Base-by-base conservation (phyloP, 2,113 vertebrate species). In the Chiloscyllium plagiosum region DNA sequence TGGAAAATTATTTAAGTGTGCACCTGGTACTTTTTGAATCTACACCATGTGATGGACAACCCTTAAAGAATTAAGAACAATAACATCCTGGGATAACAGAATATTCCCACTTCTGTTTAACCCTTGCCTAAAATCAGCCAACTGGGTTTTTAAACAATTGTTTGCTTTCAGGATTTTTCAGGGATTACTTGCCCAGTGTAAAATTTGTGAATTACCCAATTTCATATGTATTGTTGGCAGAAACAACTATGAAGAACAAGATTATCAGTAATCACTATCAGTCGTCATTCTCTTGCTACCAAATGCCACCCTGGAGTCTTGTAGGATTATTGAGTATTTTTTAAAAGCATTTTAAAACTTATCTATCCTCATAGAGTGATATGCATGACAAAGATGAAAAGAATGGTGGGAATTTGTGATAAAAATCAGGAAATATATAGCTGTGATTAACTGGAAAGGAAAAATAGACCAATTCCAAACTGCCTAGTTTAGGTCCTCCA, bases 1-100 rank as follows among this genome's bases (percentile, higher is more conserved):
- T 68, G 92, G 61, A 42, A 69, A 69, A 61, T 92, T 65, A 92
- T 92, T 92, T 20, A 37, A 37, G n/a, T 66, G n/a, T 10, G 68
- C 94, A 47, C 37, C 92, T 94, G 94, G 42, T 70, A 29, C 94
- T 95, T 50, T 95, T 42, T 47, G 47, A 12, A 72, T 95, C 47
- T 70, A n/a, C 17, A 69, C 66, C 66, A 94, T 56, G 50, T 90
- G 50, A 65, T 24, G 42, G 61, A 72, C 26, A 50, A 13, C 6
- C 72, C 94, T 72, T 95, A 4, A 72, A 47, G 68, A 26, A 76
- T 95, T 76, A 72, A 72, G 68, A 93, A 93, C 65, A 93, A 66
- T 50, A 50, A 47, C 68, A 12, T 29, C 52, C 37, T 70, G 93
- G 7, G 56, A 3, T 26, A 94, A 12, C n/a, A n/a, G 33, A 68